These are phyloP conservation scores for Ambastaia sidthimunki DNA, from an alignment of 2,797 vertebrate species.

Conservation along the genomic window DNA sequence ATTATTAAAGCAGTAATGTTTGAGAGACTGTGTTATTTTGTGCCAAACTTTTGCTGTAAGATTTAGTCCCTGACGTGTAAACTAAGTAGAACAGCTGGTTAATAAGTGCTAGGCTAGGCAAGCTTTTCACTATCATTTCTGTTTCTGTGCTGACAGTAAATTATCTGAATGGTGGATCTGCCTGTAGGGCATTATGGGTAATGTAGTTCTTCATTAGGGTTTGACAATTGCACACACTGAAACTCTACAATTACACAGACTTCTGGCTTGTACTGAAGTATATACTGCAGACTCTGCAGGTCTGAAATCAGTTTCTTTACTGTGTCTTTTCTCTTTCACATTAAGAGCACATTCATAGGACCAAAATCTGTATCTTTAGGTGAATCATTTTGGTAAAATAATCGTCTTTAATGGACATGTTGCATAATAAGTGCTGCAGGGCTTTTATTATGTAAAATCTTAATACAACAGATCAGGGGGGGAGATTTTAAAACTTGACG, in stretches of 20 bases:
- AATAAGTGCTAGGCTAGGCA: too few species aligned
- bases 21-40: too few species aligned
- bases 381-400: background rate
- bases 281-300: background rate
- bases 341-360: background rate
- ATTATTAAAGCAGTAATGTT: too few species aligned
- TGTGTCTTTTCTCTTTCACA: background rate
- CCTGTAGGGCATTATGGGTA: too few species aligned
- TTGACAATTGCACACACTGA: background rate
- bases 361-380: background rate
- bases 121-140: too few species aligned
- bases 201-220: background rate
- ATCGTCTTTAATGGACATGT: background rate
- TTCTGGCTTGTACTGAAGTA: background rate
- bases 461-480: background rate
- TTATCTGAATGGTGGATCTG: too few species aligned
- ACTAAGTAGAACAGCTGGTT: too few species aligned
- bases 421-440: background rate
- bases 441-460: background rate
- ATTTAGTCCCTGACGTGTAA: too few species aligned
- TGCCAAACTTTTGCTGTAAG: too few species aligned
- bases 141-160: too few species aligned
- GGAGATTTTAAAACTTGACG: conserved; percentile 14
- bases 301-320: background rate
- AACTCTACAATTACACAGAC: background rate